phyloP scores from a whole-genome alignment of 2,797 vertebrate genomes.

The Ctenopoma multispine region DNA sequence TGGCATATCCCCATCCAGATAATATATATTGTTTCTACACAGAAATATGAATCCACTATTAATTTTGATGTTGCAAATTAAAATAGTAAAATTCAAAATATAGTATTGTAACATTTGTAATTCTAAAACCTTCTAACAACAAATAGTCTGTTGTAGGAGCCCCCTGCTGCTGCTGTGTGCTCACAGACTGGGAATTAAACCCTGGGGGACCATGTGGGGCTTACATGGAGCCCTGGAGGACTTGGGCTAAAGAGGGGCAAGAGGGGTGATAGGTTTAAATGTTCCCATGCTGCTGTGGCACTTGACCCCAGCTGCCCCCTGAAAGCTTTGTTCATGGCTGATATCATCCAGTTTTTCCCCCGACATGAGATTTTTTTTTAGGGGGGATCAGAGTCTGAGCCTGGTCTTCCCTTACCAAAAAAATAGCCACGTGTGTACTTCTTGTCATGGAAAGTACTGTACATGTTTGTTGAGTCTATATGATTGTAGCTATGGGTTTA shows the following conservation, averaged over 20 bases:
- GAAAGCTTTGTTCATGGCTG: slow-evolving; percentile 8
- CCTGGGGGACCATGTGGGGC: slow-evolving; percentile 8
- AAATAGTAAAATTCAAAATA: too few relatives aligned
- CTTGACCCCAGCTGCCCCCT: slow-evolving; percentile 55
- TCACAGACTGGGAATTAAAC: slow-evolving; percentile 35
- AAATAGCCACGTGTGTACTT: slow-evolving; percentile 10
- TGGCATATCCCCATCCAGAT: background rate
- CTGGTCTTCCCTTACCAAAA: background rate
- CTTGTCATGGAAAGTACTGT: background rate
- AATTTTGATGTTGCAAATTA: too few relatives aligned
- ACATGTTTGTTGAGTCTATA: background rate
- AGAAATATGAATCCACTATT: background rate
- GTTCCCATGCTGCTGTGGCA: slow-evolving; percentile 40
- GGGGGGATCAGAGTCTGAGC: background rate
- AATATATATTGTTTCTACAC: background rate
- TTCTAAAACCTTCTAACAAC: too few relatives aligned
- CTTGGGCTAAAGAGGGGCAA: slow-evolving; percentile 23
- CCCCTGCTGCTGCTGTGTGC: slow-evolving; percentile 39
- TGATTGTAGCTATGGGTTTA: background rate
- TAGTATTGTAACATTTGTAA: too few relatives aligned
- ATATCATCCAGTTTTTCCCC: slow-evolving; percentile 25
- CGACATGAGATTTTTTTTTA: slow-evolving; percentile 13
- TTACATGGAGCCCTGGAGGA: background rate
- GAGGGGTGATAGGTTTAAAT: slow-evolving; percentile 40
- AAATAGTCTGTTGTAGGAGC: background rate